Conservation (phyloP, 2,797 vertebrate genomes). For the Darevskia mixta region DNA sequence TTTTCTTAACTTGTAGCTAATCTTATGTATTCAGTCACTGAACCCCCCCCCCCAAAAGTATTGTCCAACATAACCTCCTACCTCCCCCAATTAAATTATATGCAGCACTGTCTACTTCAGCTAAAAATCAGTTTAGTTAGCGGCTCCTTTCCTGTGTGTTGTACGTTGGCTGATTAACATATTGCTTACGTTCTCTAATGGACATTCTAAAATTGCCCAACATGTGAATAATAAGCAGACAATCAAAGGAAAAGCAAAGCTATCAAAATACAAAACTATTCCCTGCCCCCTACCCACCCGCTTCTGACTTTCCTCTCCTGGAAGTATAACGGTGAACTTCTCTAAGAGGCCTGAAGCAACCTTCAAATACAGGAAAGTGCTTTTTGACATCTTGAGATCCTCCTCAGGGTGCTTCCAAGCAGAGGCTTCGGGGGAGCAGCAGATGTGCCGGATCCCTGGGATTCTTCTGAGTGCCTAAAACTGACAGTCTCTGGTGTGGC, state of each 20-base stretch:
- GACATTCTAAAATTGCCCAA: conserved; percentile 1
- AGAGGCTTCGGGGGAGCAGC: background rate
- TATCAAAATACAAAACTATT: conserved; percentile 53
- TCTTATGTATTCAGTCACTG: background rate
- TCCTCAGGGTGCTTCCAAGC: background rate
- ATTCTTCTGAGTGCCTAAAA: conserved; percentile 9
- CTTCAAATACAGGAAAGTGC: conserved; percentile 50
- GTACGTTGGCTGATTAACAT: conserved; percentile 8
- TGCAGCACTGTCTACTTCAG: conserved; percentile 5
- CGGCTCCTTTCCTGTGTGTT: conserved; percentile 44
- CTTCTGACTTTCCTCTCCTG: conserved; percentile 47
- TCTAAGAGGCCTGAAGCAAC: conserved; percentile 49
- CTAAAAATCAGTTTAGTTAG: background rate
- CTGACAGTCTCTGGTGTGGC: background rate
- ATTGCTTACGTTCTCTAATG: background rate
- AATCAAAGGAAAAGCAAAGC: conserved; percentile 56
- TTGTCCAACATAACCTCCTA: conserved; percentile 15
- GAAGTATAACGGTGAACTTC: background rate
- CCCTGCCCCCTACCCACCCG: conserved; percentile 8
- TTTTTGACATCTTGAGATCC: conserved; percentile 54
- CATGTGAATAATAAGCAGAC: conserved; percentile 40
- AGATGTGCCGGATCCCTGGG: background rate
- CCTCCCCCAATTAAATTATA: background rate
- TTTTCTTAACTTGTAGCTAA: background rate
- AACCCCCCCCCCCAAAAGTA: conserved; percentile 3